Base-by-base conservation (phyloP, 1,140 invertebrate species). In the Periplaneta americana region DNA sequence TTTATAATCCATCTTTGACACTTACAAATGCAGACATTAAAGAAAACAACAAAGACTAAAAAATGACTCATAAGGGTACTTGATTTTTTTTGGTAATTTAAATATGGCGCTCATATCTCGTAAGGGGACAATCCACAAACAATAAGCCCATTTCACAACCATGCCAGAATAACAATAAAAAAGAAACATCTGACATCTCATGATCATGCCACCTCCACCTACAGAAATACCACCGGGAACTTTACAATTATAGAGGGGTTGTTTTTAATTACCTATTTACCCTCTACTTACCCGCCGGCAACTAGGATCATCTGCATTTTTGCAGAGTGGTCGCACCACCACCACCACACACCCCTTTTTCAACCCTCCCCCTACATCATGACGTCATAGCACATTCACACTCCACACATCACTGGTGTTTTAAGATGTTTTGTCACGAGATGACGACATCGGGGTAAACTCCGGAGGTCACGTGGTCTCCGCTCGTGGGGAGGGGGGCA, bases 291-390 rank as follows among this genome's bases (percentile, higher is more conserved):
- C 75, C 75, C 75, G 33, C 75, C 75, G 75, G 75, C 75, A n/a
- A 77, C 75, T 9, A 77, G n/a, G n/a, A 77, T 77, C 75, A 77
- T 77, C 75, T 77, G 75, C 75, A 77, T 77, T 6, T n/a, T 34
- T 31, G 75, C 75, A 77, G 75, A 9, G 75, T 77, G 75, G 75
- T 22, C 33, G 33, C 75, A 34, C 57, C 57, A 66, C 57, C 57
- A 66, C 48, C 22, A 6, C n/a, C 22, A 4, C 48, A 6, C 22
- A 5, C 22, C 22, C 48, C 48, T n/a, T n/a, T n/a, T n/a, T n/a
- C n/a, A n/a, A n/a, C 75, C 33, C 11, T 6, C 5, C 31, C 75
- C 35, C 75, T 77, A 77, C 75, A 77, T 77, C 75, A 77, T 36
- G 32, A 77, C 31, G 75, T 77, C 75, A 77, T 33, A n/a, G 33